Evolutionary conservation across 2,113 vertebrate genomes (phyloP).

Genomic region (human): DNA sequence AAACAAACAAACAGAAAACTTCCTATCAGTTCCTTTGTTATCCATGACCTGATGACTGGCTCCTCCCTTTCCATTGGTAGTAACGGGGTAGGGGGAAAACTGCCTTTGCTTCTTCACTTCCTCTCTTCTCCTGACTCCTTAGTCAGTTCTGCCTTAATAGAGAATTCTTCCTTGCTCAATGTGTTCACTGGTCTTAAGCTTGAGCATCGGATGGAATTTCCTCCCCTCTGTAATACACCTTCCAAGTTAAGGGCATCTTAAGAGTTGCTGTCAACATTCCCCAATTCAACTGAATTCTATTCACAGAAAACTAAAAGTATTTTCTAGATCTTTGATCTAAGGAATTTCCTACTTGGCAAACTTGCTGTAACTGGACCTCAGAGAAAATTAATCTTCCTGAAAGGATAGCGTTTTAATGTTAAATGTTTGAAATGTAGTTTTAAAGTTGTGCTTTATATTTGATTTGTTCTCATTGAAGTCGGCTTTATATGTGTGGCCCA

Average conservation of each 20-base stretch:
- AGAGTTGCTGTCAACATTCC: background rate
- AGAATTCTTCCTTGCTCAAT: background rate
- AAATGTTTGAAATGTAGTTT: background rate
- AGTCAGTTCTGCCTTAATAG: background rate
- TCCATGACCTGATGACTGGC: too few relatives aligned
- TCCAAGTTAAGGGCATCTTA: background rate
- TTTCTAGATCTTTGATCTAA: slow-evolving; percentile 7
- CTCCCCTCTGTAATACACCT: background rate
- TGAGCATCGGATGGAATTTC: background rate
- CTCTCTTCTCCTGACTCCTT: background rate
- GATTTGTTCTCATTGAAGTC: background rate
- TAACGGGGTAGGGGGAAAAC: background rate
- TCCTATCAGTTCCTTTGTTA: background rate
- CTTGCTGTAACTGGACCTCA: background rate
- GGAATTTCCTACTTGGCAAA: background rate
- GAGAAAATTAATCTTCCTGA: slow-evolving; percentile 15
- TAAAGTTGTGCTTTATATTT: background rate
- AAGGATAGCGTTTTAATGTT: background rate
- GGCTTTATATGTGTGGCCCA: background rate
- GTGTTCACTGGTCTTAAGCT: background rate
- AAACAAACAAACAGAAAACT: background rate
- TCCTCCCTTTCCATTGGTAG: background rate
- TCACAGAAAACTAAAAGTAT: background rate
- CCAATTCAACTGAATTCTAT: background rate
- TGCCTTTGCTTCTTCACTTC: background rate